Conservation (phyloP, 2,113 vertebrate species). For the Dasyprocta punctata region DNA sequence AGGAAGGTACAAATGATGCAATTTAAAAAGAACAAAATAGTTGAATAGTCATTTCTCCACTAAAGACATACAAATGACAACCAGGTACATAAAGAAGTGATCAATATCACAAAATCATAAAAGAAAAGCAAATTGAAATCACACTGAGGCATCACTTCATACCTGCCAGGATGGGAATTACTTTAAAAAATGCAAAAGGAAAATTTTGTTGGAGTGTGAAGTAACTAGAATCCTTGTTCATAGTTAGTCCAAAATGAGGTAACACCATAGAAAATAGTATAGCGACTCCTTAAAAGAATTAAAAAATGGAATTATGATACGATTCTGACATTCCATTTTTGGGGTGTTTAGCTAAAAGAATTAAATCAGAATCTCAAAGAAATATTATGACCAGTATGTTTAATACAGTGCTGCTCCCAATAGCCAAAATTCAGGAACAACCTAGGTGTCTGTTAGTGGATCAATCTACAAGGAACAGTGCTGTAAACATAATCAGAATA, state of each 20-base stretch:
- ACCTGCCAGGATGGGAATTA: not conserved
- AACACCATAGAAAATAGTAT: not conserved
- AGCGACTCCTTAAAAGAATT: not conserved
- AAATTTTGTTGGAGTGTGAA: not conserved
- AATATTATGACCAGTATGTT: too few relatives aligned
- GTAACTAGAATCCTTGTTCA: not conserved
- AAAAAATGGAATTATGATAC: not conserved
- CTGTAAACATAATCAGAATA: not conserved
- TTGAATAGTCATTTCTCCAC: not conserved
- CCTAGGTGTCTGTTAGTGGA: too few relatives aligned
- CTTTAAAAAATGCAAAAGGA: not conserved
- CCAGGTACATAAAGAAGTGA: not conserved
- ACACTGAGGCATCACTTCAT: not conserved
- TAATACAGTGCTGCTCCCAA: not conserved
- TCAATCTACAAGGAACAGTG: not conserved
- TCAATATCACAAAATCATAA: not conserved
- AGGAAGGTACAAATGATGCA: not conserved
- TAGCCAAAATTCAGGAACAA: not conserved
- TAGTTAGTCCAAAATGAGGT: not conserved
- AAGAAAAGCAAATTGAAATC: not conserved
- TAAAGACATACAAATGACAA: not conserved
- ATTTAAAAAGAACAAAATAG: not conserved
- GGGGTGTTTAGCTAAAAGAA: not conserved
- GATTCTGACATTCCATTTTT: not conserved
- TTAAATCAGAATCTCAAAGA: too few relatives aligned